Conservation (phyloP, 2,888 invertebrate genomes). For the Amaurobius ferox region DNA sequence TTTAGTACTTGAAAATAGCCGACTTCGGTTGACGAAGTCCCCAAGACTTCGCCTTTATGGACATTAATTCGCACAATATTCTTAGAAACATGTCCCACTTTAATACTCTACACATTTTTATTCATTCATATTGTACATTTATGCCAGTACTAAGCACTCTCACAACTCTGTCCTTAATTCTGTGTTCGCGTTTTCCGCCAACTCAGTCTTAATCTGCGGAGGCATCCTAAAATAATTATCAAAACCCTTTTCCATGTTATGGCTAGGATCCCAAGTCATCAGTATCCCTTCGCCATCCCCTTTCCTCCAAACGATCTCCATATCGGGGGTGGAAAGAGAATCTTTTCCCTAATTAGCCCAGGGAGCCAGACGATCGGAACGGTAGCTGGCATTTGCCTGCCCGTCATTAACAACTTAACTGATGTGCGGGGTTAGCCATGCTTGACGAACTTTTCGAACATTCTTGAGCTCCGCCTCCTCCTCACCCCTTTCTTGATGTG, state of each 20-base stretch:
- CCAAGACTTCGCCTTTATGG: background rate
- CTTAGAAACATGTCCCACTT: background rate
- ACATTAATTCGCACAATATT: background rate
- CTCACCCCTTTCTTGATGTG: conserved; percentile 3
- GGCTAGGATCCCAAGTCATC: background rate
- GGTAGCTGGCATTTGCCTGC: conserved; percentile 31
- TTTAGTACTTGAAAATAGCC: background rate
- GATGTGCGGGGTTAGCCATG: conserved; percentile 56
- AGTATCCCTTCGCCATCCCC: conserved; percentile 1
- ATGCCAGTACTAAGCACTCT: background rate
- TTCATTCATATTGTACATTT: background rate
- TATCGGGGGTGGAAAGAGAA: conserved; percentile 24
- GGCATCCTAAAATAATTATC: conserved; percentile 14
- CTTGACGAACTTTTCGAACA: conserved; percentile 57
- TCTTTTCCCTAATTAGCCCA: conserved; percentile 71
- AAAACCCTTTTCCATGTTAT: background rate
- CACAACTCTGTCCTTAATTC: background rate
- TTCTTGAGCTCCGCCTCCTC: conserved; percentile 4
- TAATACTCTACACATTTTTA: background rate
- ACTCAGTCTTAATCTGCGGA: conserved; percentile 11
- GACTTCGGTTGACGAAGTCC: background rate
- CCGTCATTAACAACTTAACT: conserved; percentile 62
- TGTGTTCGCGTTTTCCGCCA: conserved; percentile 4
- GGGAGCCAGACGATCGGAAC: conserved; percentile 66
- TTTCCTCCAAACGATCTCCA: conserved; percentile 1